Evolutionary conservation across 2,888 invertebrate genomes (phyloP).

Genomic region (Aporophyla lueneburgensis): DNA sequence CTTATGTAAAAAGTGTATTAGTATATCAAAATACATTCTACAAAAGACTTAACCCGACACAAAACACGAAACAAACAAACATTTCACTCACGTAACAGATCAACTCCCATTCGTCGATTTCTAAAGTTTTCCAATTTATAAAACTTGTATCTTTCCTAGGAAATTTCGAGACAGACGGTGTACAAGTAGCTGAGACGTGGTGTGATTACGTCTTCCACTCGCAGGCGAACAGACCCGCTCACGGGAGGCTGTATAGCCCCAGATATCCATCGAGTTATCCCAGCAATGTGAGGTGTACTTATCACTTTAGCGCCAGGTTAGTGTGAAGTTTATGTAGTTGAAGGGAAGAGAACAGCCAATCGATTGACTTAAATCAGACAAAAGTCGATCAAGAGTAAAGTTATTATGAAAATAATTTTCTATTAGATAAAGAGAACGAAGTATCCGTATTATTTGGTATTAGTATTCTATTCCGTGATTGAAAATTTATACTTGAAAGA

Average conservation of each 20-base stretch:
- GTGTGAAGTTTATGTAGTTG: constrained; percentile 28
- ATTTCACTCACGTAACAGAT: constrained; percentile 65
- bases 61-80: constrained; percentile 49
- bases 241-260: constrained; percentile 97
- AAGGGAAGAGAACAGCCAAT: too few relatives aligned
- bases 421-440: too few relatives aligned
- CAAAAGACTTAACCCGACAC: constrained; percentile 17
- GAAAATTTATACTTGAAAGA: too few relatives aligned
- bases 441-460: too few relatives aligned
- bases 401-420: too few relatives aligned
- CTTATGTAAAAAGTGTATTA: not conserved
- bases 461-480: too few relatives aligned
- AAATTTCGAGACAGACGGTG: constrained; percentile 95
- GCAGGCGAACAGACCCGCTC: constrained; percentile 92
- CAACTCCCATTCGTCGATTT: constrained; percentile 52
- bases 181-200: constrained; percentile 94
- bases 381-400: too few relatives aligned
- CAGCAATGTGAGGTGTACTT: constrained; percentile 96
- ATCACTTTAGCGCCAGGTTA: constrained; percentile 96
- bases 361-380: too few relatives aligned
- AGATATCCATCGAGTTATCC: constrained; percentile 99
- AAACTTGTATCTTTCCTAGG: constrained; percentile 87
- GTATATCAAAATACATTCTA: not conserved
- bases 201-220: constrained; percentile 97
- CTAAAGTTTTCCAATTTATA: constrained; percentile 66